Evolutionary conservation across 1,140 invertebrate species (phyloP).

Genomic region (Neuroterus valhalla): DNA sequence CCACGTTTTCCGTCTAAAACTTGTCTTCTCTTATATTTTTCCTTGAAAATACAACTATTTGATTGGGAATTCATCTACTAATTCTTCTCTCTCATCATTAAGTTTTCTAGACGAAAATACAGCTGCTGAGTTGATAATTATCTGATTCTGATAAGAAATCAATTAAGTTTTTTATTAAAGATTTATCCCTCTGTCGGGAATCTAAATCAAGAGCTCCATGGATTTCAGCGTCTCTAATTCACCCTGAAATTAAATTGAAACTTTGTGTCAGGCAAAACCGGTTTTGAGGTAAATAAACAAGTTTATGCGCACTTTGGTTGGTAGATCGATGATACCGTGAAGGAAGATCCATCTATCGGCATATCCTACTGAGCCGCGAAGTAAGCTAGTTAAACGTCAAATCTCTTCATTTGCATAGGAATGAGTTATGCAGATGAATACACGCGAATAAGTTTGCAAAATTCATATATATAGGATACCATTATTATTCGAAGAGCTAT

Average conservation of each 20-base stretch:
- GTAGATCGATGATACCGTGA: slow-evolving; percentile 58
- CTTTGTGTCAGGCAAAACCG: not conserved
- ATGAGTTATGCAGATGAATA: slow-evolving; percentile 75
- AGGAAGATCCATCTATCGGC: slow-evolving; percentile 63
- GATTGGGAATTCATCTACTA: no score
- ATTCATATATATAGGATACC: slow-evolving; percentile 33
- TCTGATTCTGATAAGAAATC: no score
- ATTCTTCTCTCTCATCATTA: no score
- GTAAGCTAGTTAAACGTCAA: slow-evolving; percentile 65
- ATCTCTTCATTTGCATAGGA: slow-evolving; percentile 73
- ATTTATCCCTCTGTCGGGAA: no score
- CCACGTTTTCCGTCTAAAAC: no score
- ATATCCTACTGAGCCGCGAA: slow-evolving; percentile 56
- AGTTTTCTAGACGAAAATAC: no score
- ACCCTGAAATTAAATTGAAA: not conserved
- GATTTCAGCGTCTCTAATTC: not conserved
- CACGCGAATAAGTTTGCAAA: slow-evolving; percentile 59
- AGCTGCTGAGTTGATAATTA: no score
- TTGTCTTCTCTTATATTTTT: no score
- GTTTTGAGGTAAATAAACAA: not conserved
- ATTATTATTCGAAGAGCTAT: not conserved
- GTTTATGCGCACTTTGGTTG: not conserved
- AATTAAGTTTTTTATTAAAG: no score
- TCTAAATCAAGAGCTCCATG: not conserved
- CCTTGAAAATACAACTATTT: no score